Evolutionary conservation across 2,888 invertebrate genomes (phyloP).

Genomic region (Fragum sueziense): DNA sequence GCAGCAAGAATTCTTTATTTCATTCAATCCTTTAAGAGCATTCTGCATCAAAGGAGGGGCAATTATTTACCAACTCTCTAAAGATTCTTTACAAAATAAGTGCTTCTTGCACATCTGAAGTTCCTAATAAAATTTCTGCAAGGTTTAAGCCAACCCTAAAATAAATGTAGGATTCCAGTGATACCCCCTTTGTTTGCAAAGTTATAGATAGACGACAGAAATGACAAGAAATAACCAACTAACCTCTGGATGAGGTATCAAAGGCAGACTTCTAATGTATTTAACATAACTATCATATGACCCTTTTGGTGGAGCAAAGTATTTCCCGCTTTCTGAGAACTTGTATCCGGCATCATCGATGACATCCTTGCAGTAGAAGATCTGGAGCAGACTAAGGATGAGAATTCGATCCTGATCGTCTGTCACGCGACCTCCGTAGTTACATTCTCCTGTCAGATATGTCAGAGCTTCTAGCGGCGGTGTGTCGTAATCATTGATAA

Average conservation of each 20-base stretch:
- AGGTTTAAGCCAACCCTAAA: too few relatives aligned
- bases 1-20: too few relatives aligned
- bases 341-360: slow-evolving; percentile 74
- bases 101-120: too few relatives aligned
- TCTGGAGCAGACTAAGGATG: slow-evolving; percentile 78
- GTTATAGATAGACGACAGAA: too few relatives aligned
- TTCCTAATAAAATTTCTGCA: too few relatives aligned
- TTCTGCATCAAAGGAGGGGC: too few relatives aligned
- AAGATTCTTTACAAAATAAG: too few relatives aligned
- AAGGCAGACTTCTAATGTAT: slow-evolving; percentile 80
- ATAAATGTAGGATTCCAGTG: too few relatives aligned
- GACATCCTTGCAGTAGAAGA: slow-evolving; percentile 77
- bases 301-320: slow-evolving; percentile 78
- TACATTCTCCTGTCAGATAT: slow-evolving; percentile 82
- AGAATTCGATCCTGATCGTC: slow-evolving; percentile 81
- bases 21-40: too few relatives aligned
- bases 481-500: slow-evolving; percentile 81
- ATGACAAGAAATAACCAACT: slow-evolving; percentile 15
- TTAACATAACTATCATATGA: slow-evolving; percentile 77
- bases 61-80: too few relatives aligned
- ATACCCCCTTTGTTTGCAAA: too few relatives aligned
- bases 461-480: slow-evolving; percentile 81
- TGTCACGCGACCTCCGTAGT: slow-evolving; percentile 82
- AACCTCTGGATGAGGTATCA: slow-evolving; percentile 81
- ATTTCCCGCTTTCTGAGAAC: slow-evolving; percentile 78